These are phyloP conservation scores for Volucella zonaria DNA, from an alignment of 2,888 invertebrate genomes.

Conservation along the genomic window DNA sequence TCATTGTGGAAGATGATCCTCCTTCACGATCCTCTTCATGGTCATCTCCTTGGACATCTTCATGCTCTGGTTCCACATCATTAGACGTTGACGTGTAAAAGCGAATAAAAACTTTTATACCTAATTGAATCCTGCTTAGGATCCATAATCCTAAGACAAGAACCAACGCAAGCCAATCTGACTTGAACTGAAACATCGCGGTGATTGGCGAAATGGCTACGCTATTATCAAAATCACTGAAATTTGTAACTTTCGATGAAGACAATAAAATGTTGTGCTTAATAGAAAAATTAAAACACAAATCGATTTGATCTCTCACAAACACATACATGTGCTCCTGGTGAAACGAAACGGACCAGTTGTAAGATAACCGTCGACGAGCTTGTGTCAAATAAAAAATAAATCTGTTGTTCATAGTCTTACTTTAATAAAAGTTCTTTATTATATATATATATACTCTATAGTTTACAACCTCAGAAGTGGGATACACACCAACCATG, in stretches of 20 bases:
- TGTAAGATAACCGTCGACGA: too few relatives aligned
- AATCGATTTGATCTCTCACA: conserved; percentile 8
- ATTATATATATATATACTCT: too few relatives aligned
- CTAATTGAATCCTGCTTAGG: neutral
- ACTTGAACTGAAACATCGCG: conserved; percentile 4
- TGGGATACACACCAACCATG: too few relatives aligned
- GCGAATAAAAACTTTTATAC: neutral
- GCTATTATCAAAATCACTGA: neutral
- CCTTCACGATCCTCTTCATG: neutral
- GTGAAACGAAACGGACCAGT: too few relatives aligned
- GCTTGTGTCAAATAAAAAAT: too few relatives aligned
- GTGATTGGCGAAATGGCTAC: neutral
- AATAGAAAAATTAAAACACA: neutral
- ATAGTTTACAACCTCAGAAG: too few relatives aligned
- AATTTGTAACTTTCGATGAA: neutral
- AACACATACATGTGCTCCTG: too few relatives aligned
- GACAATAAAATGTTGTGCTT: neutral
- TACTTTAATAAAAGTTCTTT: too few relatives aligned
- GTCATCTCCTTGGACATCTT: too few relatives aligned
- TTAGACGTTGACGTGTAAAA: neutral
- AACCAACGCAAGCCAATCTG: neutral
- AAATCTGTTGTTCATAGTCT: conserved; percentile 7
- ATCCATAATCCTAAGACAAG: conserved; percentile 9
- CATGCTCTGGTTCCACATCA: neutral
- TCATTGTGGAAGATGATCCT: too few relatives aligned